Percentiles rank a stretch among this genome's conserved stretches.
Evolutionary conservation across 2,797 vertebrate genomes (phyloP).

Genomic region (Alectoris magna): DNA sequence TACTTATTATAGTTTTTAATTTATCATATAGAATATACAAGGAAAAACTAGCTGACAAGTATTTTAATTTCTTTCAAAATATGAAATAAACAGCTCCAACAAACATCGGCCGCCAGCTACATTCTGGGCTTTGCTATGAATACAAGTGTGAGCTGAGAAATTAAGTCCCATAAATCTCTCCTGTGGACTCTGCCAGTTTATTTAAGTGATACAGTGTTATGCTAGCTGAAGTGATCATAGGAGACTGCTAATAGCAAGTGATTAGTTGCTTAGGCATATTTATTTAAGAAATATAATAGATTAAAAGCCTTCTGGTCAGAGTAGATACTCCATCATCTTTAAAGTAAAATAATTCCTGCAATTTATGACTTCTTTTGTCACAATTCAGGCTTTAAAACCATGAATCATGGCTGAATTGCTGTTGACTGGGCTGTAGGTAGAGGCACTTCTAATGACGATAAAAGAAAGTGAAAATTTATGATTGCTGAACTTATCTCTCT

Average conservation of each 20-base stretch:
- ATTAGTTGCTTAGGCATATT: constrained; percentile 57
- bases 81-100: constrained; percentile 45
- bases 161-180: constrained; percentile 34
- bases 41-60: neutral
- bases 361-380: constrained; percentile 61
- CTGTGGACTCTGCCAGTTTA: constrained; percentile 33
- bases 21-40: neutral
- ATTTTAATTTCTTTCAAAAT: constrained; percentile 17
- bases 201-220: constrained; percentile 59
- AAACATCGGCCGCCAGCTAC: constrained; percentile 20
- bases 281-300: constrained; percentile 62
- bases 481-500: constrained; percentile 10
- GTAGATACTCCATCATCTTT: constrained; percentile 59
- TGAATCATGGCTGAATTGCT: constrained; percentile 31
- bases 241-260: constrained; percentile 58
- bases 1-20: neutral
- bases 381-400: constrained; percentile 45
- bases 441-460: neutral
- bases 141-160: constrained; percentile 53
- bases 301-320: constrained; percentile 55
- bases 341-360: constrained; percentile 60
- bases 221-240: constrained; percentile 51
- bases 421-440: constrained; percentile 35
- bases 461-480: constrained; percentile 19
- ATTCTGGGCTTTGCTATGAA: constrained; percentile 50